phyloP scores from a whole-genome alignment of 2,113 vertebrate species.

The Entosphenus tridentatus region DNA sequence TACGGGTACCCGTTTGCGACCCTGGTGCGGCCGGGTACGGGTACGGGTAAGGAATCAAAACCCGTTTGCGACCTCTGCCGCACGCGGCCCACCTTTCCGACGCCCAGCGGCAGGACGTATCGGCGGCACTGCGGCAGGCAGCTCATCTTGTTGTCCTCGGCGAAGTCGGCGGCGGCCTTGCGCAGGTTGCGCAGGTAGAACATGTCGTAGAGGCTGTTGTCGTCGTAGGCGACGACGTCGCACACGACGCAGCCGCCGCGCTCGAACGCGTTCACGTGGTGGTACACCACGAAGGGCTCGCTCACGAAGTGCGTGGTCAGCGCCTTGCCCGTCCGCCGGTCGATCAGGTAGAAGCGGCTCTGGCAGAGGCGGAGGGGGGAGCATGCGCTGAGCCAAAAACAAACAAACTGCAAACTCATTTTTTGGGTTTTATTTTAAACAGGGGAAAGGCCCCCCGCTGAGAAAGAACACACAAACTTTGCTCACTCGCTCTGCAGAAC shows the following conservation, averaged over 20 bases:
- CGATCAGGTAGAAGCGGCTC: constrained; percentile 66
- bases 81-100: constrained; percentile 30
- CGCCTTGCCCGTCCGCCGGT: constrained; percentile 43
- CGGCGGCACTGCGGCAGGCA: constrained; percentile 31
- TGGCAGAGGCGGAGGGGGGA: constrained; percentile 14
- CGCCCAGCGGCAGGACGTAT: constrained; percentile 40
- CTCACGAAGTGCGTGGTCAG: constrained; percentile 35
- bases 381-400: not conserved
- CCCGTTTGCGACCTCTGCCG: too few relatives aligned
- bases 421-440: too few relatives aligned
- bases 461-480: too few relatives aligned
- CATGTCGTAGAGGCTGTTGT: constrained; percentile 50
- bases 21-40: too few relatives aligned
- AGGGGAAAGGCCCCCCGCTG: not conserved
- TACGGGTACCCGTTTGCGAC: too few relatives aligned
- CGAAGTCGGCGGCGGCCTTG: constrained; percentile 11
- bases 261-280: constrained; percentile 74
- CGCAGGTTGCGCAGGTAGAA: constrained; percentile 53
- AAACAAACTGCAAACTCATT: too few relatives aligned
- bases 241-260: constrained; percentile 48
- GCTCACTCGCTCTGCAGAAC: too few relatives aligned
- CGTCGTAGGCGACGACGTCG: constrained; percentile 45
- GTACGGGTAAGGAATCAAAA: too few relatives aligned
- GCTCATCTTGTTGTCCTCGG: constrained; percentile 14
- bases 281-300: constrained; percentile 42